phyloP scores from a whole-genome alignment of 2,797 vertebrate genomes.

The Fundulus diaphanus region DNA sequence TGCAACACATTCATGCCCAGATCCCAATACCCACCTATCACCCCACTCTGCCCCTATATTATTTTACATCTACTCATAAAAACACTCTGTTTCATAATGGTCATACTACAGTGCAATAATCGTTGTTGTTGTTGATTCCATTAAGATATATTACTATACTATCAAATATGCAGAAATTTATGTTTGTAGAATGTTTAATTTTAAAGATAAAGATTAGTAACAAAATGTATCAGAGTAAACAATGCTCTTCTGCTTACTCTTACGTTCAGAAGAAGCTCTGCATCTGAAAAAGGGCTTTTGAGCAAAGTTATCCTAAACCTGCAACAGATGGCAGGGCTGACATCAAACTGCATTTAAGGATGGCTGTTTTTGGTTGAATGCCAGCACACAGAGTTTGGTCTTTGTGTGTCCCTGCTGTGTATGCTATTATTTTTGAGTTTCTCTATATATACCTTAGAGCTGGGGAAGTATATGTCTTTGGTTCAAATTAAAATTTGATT shows the following conservation, averaged over 20 bases:
- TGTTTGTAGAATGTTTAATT: neutral
- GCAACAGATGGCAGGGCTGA: conserved; percentile 70
- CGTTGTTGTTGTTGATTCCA: neutral
- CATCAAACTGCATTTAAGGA: conserved; percentile 62
- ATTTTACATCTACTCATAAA: conserved; percentile 10
- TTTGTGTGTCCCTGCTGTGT: conserved; percentile 15
- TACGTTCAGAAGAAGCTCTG: too few relatives aligned
- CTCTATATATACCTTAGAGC: conserved; percentile 24
- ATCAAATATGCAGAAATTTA: neutral
- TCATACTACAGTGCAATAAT: neutral
- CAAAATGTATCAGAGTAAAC: neutral
- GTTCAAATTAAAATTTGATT: neutral
- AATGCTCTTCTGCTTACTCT: too few relatives aligned
- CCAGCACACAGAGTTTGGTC: conserved; percentile 38
- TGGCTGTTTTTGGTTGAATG: conserved; percentile 42
- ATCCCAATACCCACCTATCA: neutral
- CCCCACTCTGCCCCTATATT: neutral
- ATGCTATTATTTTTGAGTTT: neutral
- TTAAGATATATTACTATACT: neutral
- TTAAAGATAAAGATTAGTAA: neutral
- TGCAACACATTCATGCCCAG: conserved; percentile 8
- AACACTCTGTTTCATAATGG: neutral
- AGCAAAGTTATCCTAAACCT: conserved; percentile 60
- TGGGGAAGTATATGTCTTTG: neutral
- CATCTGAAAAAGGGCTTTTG: conserved; percentile 43